Evolutionary conservation across 2,797 vertebrate species (phyloP).

Genomic region (Spheniscus humboldti): DNA sequence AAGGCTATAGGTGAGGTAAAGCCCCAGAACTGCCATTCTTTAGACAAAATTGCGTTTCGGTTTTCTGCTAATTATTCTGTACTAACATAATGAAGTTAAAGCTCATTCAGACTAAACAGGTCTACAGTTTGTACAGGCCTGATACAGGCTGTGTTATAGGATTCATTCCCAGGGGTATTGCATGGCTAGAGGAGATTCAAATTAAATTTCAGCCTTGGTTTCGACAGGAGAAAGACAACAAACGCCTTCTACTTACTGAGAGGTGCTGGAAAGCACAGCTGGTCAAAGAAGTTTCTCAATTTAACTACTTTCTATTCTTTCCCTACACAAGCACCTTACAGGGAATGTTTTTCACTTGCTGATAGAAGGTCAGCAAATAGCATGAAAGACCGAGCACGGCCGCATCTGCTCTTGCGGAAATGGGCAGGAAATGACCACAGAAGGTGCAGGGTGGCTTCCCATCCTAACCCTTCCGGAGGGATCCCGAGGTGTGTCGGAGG

Average conservation of each 20-base stretch:
- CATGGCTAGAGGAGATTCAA: neutral
- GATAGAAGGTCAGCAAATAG: neutral
- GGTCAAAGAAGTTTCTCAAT: neutral
- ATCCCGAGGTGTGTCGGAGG: neutral
- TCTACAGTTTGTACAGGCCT: neutral
- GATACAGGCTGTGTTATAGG: neutral
- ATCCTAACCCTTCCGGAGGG: neutral
- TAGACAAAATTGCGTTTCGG: conserved; percentile 29
- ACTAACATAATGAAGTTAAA: conserved; percentile 40
- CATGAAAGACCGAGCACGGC: neutral
- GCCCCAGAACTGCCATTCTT: conserved; percentile 33
- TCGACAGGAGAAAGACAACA: neutral
- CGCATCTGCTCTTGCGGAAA: neutral
- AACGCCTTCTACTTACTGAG: neutral
- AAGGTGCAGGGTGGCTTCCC: neutral
- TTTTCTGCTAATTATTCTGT: conserved; percentile 54
- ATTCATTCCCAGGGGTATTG: neutral
- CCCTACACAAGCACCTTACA: neutral
- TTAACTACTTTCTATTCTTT: neutral
- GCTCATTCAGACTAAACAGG: conserved; percentile 15
- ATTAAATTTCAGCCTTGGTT: neutral
- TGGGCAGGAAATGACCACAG: neutral
- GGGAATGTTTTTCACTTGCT: neutral
- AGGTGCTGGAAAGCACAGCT: neutral
- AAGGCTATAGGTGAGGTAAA: conserved; percentile 54